These are phyloP conservation scores for Drosophila nikananu DNA, from an alignment of 1,140 invertebrate species.

Conservation along the genomic window DNA sequence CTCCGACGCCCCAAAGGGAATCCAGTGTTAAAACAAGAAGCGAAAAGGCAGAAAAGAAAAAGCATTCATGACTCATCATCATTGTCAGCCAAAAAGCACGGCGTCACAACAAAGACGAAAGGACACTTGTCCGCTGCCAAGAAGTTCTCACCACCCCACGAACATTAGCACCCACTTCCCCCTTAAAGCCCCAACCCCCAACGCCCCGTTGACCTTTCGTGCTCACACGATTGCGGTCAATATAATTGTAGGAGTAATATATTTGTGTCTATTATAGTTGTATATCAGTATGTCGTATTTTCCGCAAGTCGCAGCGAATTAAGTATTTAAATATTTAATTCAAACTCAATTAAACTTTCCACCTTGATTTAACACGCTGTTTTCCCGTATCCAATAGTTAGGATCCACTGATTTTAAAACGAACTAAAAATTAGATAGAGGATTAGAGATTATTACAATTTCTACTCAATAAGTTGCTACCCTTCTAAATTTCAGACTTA, in stretches of 20 bases:
- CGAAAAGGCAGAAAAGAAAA: conserved; percentile 4
- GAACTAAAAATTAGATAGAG: not conserved
- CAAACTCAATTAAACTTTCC: not conserved
- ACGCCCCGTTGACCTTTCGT: conserved; percentile 48
- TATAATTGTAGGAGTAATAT: conserved; percentile 40
- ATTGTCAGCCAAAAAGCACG: conserved; percentile 33
- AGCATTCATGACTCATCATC: conserved; percentile 63
- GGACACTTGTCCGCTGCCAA: conserved; percentile 60
- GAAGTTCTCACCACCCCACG: conserved; percentile 28
- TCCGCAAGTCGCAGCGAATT: conserved; percentile 5
- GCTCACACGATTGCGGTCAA: conserved; percentile 41
- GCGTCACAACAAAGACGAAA: conserved; percentile 80
- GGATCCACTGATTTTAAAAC: not conserved
- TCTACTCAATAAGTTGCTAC: no score
- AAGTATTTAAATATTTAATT: conserved; percentile 10
- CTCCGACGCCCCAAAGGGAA: not conserved
- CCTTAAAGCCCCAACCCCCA: conserved; percentile 11
- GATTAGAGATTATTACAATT: not conserved
- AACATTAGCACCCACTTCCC: conserved; percentile 31
- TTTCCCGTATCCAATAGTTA: not conserved
- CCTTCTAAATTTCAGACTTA: not conserved
- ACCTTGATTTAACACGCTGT: not conserved
- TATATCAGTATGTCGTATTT: conserved; percentile 11
- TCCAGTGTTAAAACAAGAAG: conserved; percentile 14
- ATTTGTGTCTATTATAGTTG: conserved; percentile 9